Conservation (phyloP, 2,797 vertebrate species). For the Girardinus metallicus region DNA sequence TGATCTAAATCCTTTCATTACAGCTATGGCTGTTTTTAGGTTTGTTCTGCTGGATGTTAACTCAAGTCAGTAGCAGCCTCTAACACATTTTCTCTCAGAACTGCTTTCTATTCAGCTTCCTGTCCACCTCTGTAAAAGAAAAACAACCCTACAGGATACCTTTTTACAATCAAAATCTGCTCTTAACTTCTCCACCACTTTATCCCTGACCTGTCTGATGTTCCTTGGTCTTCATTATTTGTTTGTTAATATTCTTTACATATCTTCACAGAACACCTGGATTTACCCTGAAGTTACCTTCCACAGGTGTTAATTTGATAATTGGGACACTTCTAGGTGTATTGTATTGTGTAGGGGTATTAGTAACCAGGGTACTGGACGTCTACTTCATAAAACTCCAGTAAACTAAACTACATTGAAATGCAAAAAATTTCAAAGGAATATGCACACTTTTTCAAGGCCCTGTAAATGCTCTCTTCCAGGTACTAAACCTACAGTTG, state of each 20-base stretch:
- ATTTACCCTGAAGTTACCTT: background rate
- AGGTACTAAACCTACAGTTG: constrained; percentile 30
- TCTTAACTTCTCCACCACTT: background rate
- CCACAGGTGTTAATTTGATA: background rate
- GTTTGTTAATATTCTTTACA: no score
- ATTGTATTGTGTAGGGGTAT: background rate
- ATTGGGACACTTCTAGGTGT: background rate
- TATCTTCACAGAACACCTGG: background rate
- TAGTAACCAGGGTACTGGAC: background rate
- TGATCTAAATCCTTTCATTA: background rate
- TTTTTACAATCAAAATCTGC: background rate
- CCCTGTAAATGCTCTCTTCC: constrained; percentile 13
- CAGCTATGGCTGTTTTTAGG: background rate
- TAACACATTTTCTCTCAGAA: background rate
- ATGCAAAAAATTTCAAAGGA: background rate
- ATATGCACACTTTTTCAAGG: background rate
- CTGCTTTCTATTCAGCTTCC: background rate
- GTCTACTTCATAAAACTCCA: background rate
- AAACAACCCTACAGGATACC: background rate
- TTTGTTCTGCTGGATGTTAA: background rate
- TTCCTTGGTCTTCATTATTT: background rate
- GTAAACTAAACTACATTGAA: background rate
- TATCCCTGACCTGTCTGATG: background rate
- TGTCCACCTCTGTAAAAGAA: background rate
- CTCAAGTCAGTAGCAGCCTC: background rate